Percentiles rank a stretch among this genome's conserved stretches.
Conservation (phyloP, 2,113 vertebrate genomes). For the Larimichthys crocea region DNA sequence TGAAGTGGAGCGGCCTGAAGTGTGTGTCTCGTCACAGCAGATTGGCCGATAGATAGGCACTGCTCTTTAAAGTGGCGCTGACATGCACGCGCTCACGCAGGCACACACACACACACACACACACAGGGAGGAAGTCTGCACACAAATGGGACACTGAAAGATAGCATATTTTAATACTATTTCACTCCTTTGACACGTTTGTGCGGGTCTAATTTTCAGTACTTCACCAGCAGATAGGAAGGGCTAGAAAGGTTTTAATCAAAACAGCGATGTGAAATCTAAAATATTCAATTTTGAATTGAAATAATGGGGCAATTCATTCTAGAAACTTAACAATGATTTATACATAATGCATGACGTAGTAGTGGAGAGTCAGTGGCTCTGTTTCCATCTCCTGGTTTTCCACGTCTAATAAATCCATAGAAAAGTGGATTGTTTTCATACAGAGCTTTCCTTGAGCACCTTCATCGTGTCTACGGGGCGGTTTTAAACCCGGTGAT, state of each 20-base stretch:
- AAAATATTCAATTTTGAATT: slow-evolving; percentile 62
- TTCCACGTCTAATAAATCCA: slow-evolving; percentile 45
- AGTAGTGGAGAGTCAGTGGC: not conserved
- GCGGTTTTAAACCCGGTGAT: slow-evolving; percentile 61
- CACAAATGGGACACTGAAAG: slow-evolving; percentile 67
- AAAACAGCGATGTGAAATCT: slow-evolving; percentile 61
- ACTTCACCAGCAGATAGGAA: slow-evolving; percentile 50
- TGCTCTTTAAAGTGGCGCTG: slow-evolving; percentile 79
- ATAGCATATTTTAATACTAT: slow-evolving; percentile 76
- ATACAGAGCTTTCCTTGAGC: slow-evolving; percentile 18
- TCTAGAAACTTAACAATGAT: slow-evolving; percentile 32
- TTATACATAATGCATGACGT: slow-evolving; percentile 29
- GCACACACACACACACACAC: slow-evolving; percentile 10
- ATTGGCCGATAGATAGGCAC: slow-evolving; percentile 81
- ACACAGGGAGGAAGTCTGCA: slow-evolving; percentile 38
- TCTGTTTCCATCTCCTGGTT: slow-evolving; percentile 19
- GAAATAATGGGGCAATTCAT: slow-evolving; percentile 51
- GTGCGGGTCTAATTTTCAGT: slow-evolving; percentile 69
- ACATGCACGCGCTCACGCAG: slow-evolving; percentile 38
- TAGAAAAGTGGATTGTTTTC: slow-evolving; percentile 39
- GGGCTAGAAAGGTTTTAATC: slow-evolving; percentile 64
- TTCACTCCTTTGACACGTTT: slow-evolving; percentile 73
- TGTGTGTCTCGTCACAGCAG: slow-evolving; percentile 79
- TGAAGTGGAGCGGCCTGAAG: slow-evolving; percentile 81
- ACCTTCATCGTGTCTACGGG: slow-evolving; percentile 36